Percentiles rank a stretch among this genome's conserved stretches.
Conservation (phyloP, 2,888 invertebrate genomes). For the Pediacus dermestoides region DNA sequence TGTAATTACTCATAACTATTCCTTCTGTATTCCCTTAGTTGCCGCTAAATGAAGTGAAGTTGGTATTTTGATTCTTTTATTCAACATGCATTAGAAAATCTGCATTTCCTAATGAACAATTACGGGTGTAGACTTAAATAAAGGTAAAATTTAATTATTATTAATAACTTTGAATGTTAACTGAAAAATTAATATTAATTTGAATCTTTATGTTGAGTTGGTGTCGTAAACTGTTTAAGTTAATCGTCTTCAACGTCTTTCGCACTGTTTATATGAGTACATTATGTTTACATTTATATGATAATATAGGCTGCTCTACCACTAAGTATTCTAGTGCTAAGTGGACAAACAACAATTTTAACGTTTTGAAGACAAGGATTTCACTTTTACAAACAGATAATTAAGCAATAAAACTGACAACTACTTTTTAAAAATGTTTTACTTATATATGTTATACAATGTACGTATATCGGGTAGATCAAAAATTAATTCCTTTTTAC, state of each 20-base stretch:
- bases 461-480: slow-evolving; percentile 11
- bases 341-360: slow-evolving; percentile 34
- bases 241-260: slow-evolving; percentile 28
- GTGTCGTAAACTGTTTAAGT: slow-evolving; percentile 28
- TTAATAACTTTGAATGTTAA: no score
- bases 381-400: slow-evolving; percentile 32
- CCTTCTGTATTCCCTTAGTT: no score
- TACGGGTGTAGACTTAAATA: no score
- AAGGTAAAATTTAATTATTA: no score
- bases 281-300: slow-evolving; percentile 39
- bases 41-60: no score
- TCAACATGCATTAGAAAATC: no score
- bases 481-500: slow-evolving; percentile 11
- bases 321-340: slow-evolving; percentile 31
- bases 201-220: slow-evolving; percentile 27
- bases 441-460: slow-evolving; percentile 9
- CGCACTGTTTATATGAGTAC: slow-evolving; percentile 30
- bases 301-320: slow-evolving; percentile 30
- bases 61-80: no score
- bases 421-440: slow-evolving; percentile 13
- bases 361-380: slow-evolving; percentile 27
- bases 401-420: slow-evolving; percentile 28
- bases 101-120: no score
- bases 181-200: slow-evolving; percentile 25
- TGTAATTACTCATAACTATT: no score